Evolutionary conservation across 2,888 invertebrate species (phyloP).

Genomic region (Diaperis boleti): DNA sequence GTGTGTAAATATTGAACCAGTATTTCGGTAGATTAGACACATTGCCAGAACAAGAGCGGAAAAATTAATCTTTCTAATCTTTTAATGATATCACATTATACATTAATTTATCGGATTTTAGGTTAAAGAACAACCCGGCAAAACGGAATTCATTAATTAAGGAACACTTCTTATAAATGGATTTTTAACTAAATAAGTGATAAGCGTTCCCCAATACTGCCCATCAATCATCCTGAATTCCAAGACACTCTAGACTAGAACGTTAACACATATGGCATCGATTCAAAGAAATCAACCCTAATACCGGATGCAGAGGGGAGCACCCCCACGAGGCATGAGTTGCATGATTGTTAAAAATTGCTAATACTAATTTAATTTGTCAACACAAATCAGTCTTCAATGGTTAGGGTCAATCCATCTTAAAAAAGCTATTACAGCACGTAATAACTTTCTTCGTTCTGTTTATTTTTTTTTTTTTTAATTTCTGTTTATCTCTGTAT

Average conservation of each 20-base stretch:
- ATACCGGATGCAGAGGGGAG: constrained; percentile 13
- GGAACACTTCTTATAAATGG: neutral
- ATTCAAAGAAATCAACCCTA: constrained; percentile 23
- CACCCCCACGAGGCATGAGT: constrained; percentile 13
- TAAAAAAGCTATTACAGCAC: too few species aligned
- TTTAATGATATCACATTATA: too few species aligned
- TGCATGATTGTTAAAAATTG: constrained; percentile 12
- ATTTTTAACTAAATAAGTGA: too few species aligned
- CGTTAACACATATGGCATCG: constrained; percentile 22
- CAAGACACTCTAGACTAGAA: neutral
- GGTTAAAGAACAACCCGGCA: too few species aligned
- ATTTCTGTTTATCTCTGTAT: too few species aligned
- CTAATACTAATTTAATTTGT: constrained; percentile 8
- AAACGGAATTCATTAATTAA: too few species aligned
- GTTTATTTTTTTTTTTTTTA: too few species aligned
- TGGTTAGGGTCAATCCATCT: neutral
- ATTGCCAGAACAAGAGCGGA: neutral
- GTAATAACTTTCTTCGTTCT: too few species aligned
- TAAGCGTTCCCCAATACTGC: neutral
- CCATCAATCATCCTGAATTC: neutral
- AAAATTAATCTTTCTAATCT: too few species aligned
- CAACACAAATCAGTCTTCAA: constrained; percentile 1
- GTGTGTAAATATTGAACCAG: neutral
- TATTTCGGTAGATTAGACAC: neutral
- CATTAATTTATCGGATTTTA: too few species aligned